Evolutionary conservation across 1,140 invertebrate genomes (phyloP).

Genomic region (Lordiphosa collinella): DNA sequence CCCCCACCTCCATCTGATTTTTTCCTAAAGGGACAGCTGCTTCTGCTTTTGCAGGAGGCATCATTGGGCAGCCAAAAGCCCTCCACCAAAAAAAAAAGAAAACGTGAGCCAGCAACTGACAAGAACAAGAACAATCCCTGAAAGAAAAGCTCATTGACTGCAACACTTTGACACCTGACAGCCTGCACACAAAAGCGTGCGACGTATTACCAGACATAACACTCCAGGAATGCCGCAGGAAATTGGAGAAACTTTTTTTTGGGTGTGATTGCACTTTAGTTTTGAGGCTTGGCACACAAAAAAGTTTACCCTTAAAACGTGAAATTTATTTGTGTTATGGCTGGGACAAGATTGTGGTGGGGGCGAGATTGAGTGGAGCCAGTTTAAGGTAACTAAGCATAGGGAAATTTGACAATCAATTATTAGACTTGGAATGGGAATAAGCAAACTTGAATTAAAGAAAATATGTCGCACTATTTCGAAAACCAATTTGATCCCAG

Average conservation of each 20-base stretch:
- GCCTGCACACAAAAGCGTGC: constrained; percentile 53
- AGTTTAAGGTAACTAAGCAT: constrained; percentile 12
- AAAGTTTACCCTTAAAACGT: constrained; percentile 26
- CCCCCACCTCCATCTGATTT: background rate
- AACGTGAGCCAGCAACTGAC: constrained; percentile 23
- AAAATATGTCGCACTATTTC: no score
- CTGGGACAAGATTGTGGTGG: constrained; percentile 21
- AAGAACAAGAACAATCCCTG: constrained; percentile 7
- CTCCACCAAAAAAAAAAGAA: constrained; percentile 12
- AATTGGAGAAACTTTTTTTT: constrained; percentile 5
- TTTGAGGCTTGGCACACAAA: constrained; percentile 22
- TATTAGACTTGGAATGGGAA: background rate
- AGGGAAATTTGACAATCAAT: constrained; percentile 9
- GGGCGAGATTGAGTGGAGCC: constrained; percentile 31
- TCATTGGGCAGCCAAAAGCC: constrained; percentile 37
- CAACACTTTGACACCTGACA: constrained; percentile 62
- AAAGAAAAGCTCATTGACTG: constrained; percentile 53
- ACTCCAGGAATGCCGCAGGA: constrained; percentile 14
- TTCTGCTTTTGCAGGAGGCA: constrained; percentile 22
- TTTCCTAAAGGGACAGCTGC: constrained; percentile 44
- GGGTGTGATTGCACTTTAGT: background rate
- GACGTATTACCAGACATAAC: constrained; percentile 39
- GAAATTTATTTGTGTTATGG: constrained; percentile 49
- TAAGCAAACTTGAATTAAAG: no score
- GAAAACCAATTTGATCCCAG: no score